These are phyloP conservation scores for Kradibia gibbosae DNA, from an alignment of 1,140 invertebrate genomes.

Conservation along the genomic window DNA sequence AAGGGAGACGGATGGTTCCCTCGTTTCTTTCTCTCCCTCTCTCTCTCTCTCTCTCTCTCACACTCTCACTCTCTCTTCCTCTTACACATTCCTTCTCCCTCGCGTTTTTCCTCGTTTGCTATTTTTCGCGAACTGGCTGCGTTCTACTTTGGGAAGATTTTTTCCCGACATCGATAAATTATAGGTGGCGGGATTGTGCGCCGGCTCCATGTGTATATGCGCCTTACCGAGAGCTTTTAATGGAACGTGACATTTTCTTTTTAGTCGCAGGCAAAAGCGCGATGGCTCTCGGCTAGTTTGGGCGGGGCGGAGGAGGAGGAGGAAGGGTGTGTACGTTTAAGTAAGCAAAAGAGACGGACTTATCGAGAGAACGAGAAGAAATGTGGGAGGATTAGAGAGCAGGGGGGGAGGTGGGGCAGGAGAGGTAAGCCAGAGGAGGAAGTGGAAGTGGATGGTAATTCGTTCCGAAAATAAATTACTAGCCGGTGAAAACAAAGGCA, in stretches of 20 bases:
- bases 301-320: background rate
- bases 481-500: constrained; percentile 38
- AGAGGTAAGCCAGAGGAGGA: background rate
- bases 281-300: too few species aligned
- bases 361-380: background rate
- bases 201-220: constrained; percentile 1
- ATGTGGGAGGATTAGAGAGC: too few species aligned
- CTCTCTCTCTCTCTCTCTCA: constrained; percentile 8
- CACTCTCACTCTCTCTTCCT: background rate
- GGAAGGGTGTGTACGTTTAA: background rate
- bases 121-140: constrained; percentile 45
- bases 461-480: constrained; percentile 51
- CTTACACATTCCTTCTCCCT: background rate
- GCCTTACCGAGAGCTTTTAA: constrained; percentile 38
- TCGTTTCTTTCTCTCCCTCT: constrained; percentile 16
- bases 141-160: constrained; percentile 52
- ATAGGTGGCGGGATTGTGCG: constrained; percentile 31
- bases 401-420: background rate
- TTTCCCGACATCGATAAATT: constrained; percentile 45
- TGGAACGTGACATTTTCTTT: constrained; percentile 49
- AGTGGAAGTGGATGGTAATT: constrained; percentile 39
- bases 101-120: background rate
- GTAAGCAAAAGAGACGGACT: background rate
- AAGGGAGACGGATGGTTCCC: constrained; percentile 50
- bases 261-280: background rate